Base-by-base conservation (phyloP, 2,797 vertebrate genomes). In the Coccyzus lansbergi region DNA sequence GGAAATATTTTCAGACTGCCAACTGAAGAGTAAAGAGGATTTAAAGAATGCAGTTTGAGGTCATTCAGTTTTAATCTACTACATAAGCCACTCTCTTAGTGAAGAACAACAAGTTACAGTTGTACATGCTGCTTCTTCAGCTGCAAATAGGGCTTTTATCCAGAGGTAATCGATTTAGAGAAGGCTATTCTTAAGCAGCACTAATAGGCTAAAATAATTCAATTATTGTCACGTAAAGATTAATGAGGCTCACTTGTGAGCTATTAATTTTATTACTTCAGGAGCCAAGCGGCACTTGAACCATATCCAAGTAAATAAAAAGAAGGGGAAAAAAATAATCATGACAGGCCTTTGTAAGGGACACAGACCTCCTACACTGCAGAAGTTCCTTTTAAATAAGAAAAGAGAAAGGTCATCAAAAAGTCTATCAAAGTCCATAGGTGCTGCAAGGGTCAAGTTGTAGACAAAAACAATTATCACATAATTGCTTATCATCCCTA, bases 131-230 rank as follows among this genome's bases (percentile, higher is more conserved):
- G 84, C 88, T 95, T 80, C 85, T 91, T 96, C 88, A 93, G 76
- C 94, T 91, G 83, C 92, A 97, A 96, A 94, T 77, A 77, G 49
- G 1, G 77, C 96, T 96, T 96, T 96, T 92, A 95, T 97, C 91
- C 87, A 64, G 76, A 89, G 79, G 75, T 92, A 97, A 98, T 90
- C 89, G 90, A 83, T 83, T 97, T 96, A 94, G 58, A 82, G 84
- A 75, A 94, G 83, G 72, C 88, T 95, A 96, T 94, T 97, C 96
- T 94, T 94, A 93, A 91, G 85, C 52, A 52, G n/a, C n/a, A n/a
- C 91, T 94, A 95, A 96, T 70, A 89, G 68, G 69, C 83, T 93
- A 89, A 96, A 97, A 93, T 74, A 95, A 96, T 69, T 60, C 71
- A 52, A 85, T 91, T 90, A 90, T 92, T 85, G 88, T 90, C 82